Evolutionary conservation across 2,797 vertebrate genomes (phyloP).

Genomic region (Erpetoichthys calabaricus): DNA sequence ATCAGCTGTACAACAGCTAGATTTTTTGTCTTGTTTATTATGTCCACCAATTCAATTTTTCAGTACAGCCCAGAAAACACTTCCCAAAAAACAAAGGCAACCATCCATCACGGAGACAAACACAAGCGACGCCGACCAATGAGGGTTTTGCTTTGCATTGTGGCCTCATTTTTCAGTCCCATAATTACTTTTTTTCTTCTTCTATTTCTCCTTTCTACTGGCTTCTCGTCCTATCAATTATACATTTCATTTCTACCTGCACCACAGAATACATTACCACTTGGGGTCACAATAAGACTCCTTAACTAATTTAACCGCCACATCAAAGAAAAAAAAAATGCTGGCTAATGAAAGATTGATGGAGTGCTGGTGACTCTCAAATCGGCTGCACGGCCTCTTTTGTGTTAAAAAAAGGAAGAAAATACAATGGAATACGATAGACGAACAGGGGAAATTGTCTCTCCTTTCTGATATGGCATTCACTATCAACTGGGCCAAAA

Average conservation of each 20-base stretch:
- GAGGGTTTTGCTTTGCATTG: constrained; percentile 6
- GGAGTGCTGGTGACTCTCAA: not conserved
- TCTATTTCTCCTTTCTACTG: constrained; percentile 31
- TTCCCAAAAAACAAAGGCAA: not conserved
- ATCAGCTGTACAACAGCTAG: too few species aligned
- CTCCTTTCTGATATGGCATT: too few species aligned
- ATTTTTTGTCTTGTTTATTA: too few species aligned
- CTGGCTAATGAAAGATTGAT: not conserved
- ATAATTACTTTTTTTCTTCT: constrained; percentile 35
- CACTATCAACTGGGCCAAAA: too few species aligned
- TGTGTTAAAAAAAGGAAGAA: not conserved
- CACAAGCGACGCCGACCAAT: constrained; percentile 6
- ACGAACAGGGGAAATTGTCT: too few species aligned
- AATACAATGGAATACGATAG: not conserved
- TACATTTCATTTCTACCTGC: constrained; percentile 36
- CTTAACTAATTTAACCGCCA: not conserved
- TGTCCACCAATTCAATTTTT: too few species aligned
- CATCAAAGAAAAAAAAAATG: not conserved
- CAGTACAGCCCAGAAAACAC: constrained; percentile 11
- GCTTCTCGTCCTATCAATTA: constrained; percentile 33
- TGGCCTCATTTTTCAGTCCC: constrained; percentile 10
- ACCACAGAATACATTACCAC: constrained; percentile 8
- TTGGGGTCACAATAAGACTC: constrained; percentile 25
- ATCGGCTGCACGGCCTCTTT: not conserved
- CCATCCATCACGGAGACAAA: constrained; percentile 5